Conservation (phyloP, 2,888 invertebrate genomes). For the Exephanes ischioxanthus region DNA sequence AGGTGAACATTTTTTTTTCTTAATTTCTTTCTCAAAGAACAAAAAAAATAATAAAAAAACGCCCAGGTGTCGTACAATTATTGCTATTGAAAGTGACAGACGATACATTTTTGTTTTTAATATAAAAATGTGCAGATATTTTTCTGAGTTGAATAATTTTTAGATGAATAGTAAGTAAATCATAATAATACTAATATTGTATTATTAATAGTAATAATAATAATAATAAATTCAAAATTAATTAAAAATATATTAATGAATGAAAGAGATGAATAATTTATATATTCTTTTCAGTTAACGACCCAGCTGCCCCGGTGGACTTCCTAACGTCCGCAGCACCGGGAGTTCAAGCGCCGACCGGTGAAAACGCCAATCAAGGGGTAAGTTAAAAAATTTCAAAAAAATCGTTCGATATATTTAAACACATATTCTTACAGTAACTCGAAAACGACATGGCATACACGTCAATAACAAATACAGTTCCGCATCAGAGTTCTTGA, state of each 20-base stretch:
- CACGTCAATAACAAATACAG: constrained; percentile 74
- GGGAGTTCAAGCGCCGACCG: constrained; percentile 73
- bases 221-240: not conserved
- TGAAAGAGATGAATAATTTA: not conserved
- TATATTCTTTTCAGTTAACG: constrained; percentile 81
- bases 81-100: too few relatives aligned
- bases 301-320: constrained; percentile 87
- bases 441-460: constrained; percentile 51
- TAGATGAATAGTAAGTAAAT: not conserved
- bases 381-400: constrained; percentile 75
- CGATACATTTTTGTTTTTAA: too few relatives aligned
- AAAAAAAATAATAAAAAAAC: not conserved
- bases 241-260: too few relatives aligned
- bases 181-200: constrained; percentile 25
- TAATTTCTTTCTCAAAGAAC: not conserved
- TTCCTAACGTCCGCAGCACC: constrained; percentile 85
- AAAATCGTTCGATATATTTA: constrained; percentile 46
- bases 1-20: constrained; percentile 75
- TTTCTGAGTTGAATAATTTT: not conserved
- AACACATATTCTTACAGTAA: constrained; percentile 52
- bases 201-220: constrained; percentile 1
- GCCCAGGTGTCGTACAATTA: not conserved
- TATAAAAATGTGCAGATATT: not conserved
- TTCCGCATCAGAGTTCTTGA: constrained; percentile 67
- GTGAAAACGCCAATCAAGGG: constrained; percentile 79